Conservation (phyloP, 92 coral and sea anemone genomes). For the Zoanthus solanderi region DNA sequence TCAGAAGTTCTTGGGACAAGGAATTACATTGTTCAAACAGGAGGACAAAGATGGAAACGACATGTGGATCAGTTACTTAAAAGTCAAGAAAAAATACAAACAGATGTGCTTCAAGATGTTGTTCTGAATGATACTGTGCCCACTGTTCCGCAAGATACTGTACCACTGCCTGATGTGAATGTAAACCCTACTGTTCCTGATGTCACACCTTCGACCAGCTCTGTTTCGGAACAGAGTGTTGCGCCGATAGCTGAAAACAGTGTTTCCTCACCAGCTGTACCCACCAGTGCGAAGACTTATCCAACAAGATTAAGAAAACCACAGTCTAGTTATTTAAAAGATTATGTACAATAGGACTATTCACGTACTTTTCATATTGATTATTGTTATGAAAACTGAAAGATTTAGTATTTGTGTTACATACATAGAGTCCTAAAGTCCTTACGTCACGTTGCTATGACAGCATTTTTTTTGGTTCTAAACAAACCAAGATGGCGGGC, state of each 20-base stretch:
- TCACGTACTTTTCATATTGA: no score
- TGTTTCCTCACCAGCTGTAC: background rate
- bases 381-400: no score
- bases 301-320: background rate
- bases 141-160: constrained; percentile 14
- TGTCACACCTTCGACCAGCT: constrained; percentile 19
- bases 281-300: background rate
- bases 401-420: no score
- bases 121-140: constrained; percentile 8
- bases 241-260: background rate
- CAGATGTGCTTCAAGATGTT: constrained; percentile 14
- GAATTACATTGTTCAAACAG: no score
- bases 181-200: constrained; percentile 33
- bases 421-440: constrained; percentile 46
- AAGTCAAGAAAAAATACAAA: constrained; percentile 5
- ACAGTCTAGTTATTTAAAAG: background rate
- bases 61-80: constrained; percentile 41
- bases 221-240: constrained; percentile 1
- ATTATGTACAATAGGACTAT: no score
- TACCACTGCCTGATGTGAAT: constrained; percentile 11
- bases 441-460: constrained; percentile 27
- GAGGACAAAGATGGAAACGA: background rate
- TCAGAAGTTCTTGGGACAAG: background rate
- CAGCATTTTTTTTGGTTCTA: constrained; percentile 19
- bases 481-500: constrained; percentile 45